Base-by-base conservation (phyloP, 2,888 invertebrate species). In the Macrosiphum euphorbiae region DNA sequence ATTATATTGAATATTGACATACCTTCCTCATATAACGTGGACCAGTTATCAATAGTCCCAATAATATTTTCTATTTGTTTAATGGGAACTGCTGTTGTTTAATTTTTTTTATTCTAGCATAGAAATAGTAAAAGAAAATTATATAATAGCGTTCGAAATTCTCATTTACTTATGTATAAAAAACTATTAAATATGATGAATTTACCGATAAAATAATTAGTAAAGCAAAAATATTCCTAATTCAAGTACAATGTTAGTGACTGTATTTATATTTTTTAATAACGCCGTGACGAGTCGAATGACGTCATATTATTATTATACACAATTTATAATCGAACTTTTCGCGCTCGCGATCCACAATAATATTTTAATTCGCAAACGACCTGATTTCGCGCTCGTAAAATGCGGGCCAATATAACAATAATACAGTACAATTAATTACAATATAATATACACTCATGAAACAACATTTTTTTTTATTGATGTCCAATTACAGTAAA, bases 381-480 rank as follows among this genome's bases (percentile, higher is more conserved):
- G 93, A 93, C 92, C 92, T 89, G 85, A 92, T 92, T 92, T 78
- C 28, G 87, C 44, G 13, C 78, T n/a, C 50, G 35, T 88, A 35
- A 88, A 92, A 92, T 92, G 52, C 87, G 88, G 92, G 88, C 88
- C 61, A 67, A 92, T 92, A 92, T 92, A 84, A 91, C 91, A 55
- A 92, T 86, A 86, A 61, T 52, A 50, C 61, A 50, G 28, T 35
- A 47, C 50, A 52, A 78, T 78, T 88, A 52, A 88, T 92, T 52
- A 44, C 28, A 92, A 67, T 61, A 78, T 91, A 87, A 92, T 88
- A 58, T 50, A 86, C 61, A 92, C 61, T 47, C 50, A 87, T 92
- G 88, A 47, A 20, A 87, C 52, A 28, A 88, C 3, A 20, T 85
- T 91, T 86, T 88, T 88, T 92, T 92, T 92, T 88, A 92, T 92